Evolutionary conservation across 2,888 invertebrate genomes (phyloP).

Genomic region (Oligia strigilis): DNA sequence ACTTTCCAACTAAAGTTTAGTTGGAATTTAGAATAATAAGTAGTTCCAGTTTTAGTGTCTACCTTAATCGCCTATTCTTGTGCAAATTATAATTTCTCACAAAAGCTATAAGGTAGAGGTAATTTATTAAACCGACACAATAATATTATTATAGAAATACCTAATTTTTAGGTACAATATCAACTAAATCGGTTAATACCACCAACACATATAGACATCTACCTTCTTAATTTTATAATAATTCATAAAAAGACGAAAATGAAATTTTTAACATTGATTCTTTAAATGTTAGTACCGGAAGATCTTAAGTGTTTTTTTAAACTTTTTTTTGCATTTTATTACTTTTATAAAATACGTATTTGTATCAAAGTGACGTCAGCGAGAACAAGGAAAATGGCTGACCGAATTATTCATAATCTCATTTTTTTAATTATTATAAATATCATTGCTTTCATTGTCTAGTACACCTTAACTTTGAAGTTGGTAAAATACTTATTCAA

Average conservation of each 20-base stretch:
- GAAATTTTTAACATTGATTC: slow-evolving; percentile 85
- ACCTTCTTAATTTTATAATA: slow-evolving; percentile 88
- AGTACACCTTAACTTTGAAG: slow-evolving; percentile 86
- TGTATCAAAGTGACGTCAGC: slow-evolving; percentile 90
- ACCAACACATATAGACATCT: slow-evolving; percentile 88
- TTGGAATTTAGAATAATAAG: slow-evolving; percentile 44
- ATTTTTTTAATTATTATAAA: slow-evolving; percentile 82
- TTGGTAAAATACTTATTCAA: slow-evolving; percentile 90
- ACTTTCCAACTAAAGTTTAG: slow-evolving; percentile 35
- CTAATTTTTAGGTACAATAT: slow-evolving; percentile 87
- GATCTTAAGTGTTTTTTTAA: slow-evolving; percentile 87
- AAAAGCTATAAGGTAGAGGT: slow-evolving; percentile 88
- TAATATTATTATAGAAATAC: slow-evolving; percentile 88
- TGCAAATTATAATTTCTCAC: slow-evolving; percentile 88
- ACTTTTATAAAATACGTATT: slow-evolving; percentile 89
- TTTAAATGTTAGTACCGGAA: slow-evolving; percentile 83
- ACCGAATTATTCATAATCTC: slow-evolving; percentile 81
- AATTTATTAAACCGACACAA: slow-evolving; percentile 89
- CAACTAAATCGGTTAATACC: slow-evolving; percentile 89
- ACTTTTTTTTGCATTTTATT: slow-evolving; percentile 80
- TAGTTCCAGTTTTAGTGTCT: slow-evolving; percentile 78
- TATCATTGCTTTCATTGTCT: slow-evolving; percentile 89
- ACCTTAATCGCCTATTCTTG: slow-evolving; percentile 87
- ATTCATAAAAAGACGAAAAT: slow-evolving; percentile 88
- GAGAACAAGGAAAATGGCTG: slow-evolving; percentile 87